Evolutionary conservation across 2,888 invertebrate genomes (phyloP).

Genomic region (Meteorus colon): DNA sequence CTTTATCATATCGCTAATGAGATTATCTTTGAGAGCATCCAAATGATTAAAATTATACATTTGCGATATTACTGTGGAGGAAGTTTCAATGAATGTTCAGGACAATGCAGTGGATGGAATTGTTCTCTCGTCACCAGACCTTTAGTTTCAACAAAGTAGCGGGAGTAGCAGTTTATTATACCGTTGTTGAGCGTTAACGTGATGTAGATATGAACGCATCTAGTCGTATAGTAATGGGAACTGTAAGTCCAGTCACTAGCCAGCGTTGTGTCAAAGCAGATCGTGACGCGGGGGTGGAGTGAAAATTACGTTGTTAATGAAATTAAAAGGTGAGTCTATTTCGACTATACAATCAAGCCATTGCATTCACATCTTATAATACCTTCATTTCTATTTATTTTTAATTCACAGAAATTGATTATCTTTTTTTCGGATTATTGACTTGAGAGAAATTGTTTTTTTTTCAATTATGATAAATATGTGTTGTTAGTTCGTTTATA

Average conservation of each 20-base stretch:
- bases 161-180: constrained; percentile 32
- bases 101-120: neutral
- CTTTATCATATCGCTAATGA: too few relatives aligned
- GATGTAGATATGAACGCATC: constrained; percentile 49
- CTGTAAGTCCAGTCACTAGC: constrained; percentile 50
- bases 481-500: too few relatives aligned
- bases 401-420: too few relatives aligned
- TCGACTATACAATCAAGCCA: neutral
- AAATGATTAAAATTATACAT: too few relatives aligned
- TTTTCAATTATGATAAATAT: too few relatives aligned
- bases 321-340: constrained; percentile 44
- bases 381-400: too few relatives aligned
- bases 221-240: constrained; percentile 29
- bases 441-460: too few relatives aligned
- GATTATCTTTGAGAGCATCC: too few relatives aligned
- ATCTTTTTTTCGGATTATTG: too few relatives aligned
- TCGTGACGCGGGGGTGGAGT: constrained; percentile 48
- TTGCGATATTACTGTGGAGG: neutral
- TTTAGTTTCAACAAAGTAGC: constrained; percentile 25
- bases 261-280: constrained; percentile 45
- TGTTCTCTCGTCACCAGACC: constrained; percentile 27
- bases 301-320: constrained; percentile 18
- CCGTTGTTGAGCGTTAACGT: constrained; percentile 42
- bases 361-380: too few relatives aligned
- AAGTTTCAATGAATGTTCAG: neutral